Evolutionary conservation across 2,113 vertebrate species (phyloP).

Genomic region (Oreocharis arfaki): DNA sequence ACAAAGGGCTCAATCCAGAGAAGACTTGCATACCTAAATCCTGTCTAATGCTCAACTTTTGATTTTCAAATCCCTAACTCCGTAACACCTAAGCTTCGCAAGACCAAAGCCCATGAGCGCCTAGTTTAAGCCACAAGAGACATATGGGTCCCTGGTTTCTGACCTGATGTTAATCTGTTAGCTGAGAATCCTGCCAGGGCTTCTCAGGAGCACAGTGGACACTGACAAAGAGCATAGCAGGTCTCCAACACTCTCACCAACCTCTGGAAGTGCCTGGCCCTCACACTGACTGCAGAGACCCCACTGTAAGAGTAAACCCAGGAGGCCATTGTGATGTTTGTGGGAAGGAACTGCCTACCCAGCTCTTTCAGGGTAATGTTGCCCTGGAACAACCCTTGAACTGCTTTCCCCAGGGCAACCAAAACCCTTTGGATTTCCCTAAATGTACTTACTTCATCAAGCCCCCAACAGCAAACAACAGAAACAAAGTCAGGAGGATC

Average conservation of each 20-base stretch:
- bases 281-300: not conserved
- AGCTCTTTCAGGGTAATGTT: rapidly evolving
- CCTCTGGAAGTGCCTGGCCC: not conserved
- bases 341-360: not conserved
- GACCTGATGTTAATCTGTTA: not conserved
- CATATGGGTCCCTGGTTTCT: not conserved
- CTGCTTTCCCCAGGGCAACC: not conserved
- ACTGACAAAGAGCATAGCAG: not conserved
- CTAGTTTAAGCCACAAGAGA: not conserved
- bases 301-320: not conserved
- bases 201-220: not conserved
- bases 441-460: not conserved
- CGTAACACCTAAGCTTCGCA: not conserved
- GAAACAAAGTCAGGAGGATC: not conserved
- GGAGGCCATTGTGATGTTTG: not conserved
- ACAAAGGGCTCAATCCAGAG: not conserved
- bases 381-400: not conserved
- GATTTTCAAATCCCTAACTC: constrained; percentile 7
- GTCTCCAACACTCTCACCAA: not conserved
- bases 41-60: not conserved
- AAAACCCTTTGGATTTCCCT: not conserved
- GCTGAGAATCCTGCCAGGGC: not conserved
- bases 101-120: not conserved
- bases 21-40: not conserved
- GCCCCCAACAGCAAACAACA: not conserved